These are phyloP conservation scores for Bombus consobrinus DNA, from an alignment of 1,140 invertebrate species.

Conservation along the genomic window DNA sequence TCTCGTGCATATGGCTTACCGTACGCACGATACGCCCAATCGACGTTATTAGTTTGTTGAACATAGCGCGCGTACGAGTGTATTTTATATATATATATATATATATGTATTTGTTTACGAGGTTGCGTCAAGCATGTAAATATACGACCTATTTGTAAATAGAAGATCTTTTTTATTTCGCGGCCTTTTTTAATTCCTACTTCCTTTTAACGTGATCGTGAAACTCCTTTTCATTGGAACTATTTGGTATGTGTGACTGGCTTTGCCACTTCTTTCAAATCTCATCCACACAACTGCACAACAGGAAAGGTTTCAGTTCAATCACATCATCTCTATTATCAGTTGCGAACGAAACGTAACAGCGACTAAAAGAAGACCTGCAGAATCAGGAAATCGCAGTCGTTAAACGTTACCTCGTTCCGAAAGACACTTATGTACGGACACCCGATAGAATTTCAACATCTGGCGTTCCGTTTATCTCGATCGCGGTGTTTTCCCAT, in stretches of 20 bases:
- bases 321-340: too few species aligned
- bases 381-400: neutral
- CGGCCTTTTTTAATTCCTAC: neutral
- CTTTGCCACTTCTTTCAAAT: too few species aligned
- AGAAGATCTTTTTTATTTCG: conserved; percentile 62
- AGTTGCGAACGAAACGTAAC: neutral
- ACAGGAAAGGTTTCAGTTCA: too few species aligned
- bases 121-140: conserved; percentile 75
- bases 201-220: too few species aligned
- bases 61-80: conserved; percentile 71
- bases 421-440: conserved; percentile 4
- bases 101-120: conserved; percentile 58
- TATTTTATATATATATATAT: conserved; percentile 56
- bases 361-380: neutral
- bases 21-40: conserved; percentile 70
- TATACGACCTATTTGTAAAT: conserved; percentile 79
- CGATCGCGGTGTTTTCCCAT: conserved; percentile 9
- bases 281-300: too few species aligned
- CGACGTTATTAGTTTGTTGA: conserved; percentile 63
- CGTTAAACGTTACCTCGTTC: neutral
- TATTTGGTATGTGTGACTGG: too few species aligned
- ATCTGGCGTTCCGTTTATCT: conserved; percentile 29
- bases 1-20: neutral
- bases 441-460: conserved; percentile 16
- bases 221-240: too few species aligned